Percentiles rank a stretch among this genome's conserved stretches.
These are phyloP conservation scores for Percopsis transmontana DNA, from an alignment of 2,113 vertebrate genomes.

Conservation along the genomic window DNA sequence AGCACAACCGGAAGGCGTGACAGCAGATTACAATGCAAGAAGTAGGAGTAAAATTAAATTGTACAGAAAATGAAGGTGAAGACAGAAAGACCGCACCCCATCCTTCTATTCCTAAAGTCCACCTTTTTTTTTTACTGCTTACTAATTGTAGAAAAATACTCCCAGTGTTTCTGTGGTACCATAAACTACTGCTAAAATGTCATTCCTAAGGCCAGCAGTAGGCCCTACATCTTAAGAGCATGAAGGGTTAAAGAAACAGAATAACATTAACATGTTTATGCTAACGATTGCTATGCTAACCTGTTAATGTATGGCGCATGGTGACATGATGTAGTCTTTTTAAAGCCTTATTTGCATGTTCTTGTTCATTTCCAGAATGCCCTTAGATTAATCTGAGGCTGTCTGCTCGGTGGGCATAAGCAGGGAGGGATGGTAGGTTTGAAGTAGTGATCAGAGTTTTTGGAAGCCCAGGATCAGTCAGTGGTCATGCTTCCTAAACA, in stretches of 20 bases:
- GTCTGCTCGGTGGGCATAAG: slow-evolving; percentile 47
- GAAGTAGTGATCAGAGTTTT: slow-evolving; percentile 69
- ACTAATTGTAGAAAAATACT: not conserved
- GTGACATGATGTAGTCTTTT: slow-evolving; percentile 13
- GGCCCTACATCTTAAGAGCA: not conserved
- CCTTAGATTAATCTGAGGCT: slow-evolving; percentile 55
- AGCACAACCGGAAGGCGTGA: not conserved
- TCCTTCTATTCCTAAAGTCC: not conserved
- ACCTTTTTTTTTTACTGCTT: not conserved
- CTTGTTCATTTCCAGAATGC: slow-evolving; percentile 32
- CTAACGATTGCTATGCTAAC: not conserved
- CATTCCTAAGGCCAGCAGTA: not conserved
- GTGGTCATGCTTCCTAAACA: slow-evolving; percentile 70
- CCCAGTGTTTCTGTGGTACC: too few species aligned
- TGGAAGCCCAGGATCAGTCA: slow-evolving; percentile 71
- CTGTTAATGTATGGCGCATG: slow-evolving; percentile 18
- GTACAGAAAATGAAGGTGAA: not conserved
- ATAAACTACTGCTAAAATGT: not conserved
- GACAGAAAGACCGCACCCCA: not conserved
- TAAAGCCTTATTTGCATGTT: slow-evolving; percentile 38
- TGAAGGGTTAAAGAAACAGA: too few species aligned
- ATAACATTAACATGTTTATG: too few species aligned
- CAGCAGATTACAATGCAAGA: not conserved
- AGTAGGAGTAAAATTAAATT: not conserved
- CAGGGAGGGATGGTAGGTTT: slow-evolving; percentile 59